A percentile compares a stretch with the other conserved stretches of the same genome.
Evolutionary conservation across 37 sponge, comb jelly and placozoan species (phyloP).

Genomic region (Lycopodina hypogea): DNA sequence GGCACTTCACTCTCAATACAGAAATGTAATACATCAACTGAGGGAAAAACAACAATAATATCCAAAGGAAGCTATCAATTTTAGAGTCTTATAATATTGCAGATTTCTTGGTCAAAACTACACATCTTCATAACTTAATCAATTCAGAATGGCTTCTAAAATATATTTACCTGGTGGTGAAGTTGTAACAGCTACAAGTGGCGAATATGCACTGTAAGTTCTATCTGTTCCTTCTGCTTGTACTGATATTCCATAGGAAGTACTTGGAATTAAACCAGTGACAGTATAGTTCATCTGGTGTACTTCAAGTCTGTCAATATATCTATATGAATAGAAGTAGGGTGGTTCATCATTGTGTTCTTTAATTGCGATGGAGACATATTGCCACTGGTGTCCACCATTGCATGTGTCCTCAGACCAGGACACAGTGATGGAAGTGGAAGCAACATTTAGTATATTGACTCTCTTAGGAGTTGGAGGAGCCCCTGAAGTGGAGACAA

Average conservation of each 20-base stretch:
- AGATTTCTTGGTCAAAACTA: too few relatives aligned
- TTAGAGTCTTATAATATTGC: too few relatives aligned
- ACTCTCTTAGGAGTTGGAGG: conserved; percentile 13
- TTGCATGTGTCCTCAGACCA: conserved; percentile 15
- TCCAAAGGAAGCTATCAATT: too few relatives aligned
- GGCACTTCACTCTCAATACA: too few relatives aligned
- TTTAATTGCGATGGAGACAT: background rate
- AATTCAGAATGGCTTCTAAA: background rate
- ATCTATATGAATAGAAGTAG: conserved; percentile 1
- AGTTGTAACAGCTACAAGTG: background rate
- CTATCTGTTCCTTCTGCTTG: conserved; percentile 18
- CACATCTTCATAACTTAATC: too few relatives aligned
- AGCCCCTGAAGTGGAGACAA: background rate
- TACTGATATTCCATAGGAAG: conserved; percentile 1
- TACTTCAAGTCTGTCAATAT: background rate
- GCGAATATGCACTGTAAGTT: conserved; percentile 1
- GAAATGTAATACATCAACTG: too few relatives aligned
- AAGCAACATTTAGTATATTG: background rate
- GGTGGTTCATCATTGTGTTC: background rate
- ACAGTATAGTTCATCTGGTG: conserved; percentile 13
- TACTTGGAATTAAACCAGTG: background rate
- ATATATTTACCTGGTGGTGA: conserved; percentile 20
- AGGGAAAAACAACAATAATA: too few relatives aligned
- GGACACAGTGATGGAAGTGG: conserved; percentile 5
- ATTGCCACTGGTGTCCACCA: conserved; percentile 22